Evolutionary conservation across 2,113 vertebrate species (phyloP).

Genomic region (Arenaria interpres): DNA sequence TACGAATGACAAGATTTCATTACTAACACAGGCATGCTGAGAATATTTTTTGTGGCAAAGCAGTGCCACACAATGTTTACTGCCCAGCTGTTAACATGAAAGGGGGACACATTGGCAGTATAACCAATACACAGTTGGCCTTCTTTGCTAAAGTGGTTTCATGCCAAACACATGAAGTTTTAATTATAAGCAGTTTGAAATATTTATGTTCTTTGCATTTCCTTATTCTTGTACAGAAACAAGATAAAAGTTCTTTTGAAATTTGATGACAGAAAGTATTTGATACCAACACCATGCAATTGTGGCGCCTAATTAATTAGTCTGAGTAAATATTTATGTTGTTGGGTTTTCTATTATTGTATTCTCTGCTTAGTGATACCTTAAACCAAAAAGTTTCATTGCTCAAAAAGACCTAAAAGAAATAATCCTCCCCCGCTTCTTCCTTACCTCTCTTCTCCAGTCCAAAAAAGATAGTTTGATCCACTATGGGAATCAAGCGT

Average conservation of each 20-base stretch:
- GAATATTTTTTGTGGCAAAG: background rate
- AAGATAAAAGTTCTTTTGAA: conserved; percentile 77
- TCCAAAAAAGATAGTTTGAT: background rate
- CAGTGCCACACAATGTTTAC: background rate
- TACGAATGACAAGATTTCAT: background rate
- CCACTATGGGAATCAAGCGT: background rate
- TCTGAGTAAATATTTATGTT: conserved; percentile 63
- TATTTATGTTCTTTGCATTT: conserved; percentile 68
- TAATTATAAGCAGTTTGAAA: conserved; percentile 76
- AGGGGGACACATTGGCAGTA: background rate
- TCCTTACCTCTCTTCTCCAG: background rate
- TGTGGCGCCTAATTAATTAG: conserved; percentile 67
- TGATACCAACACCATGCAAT: conserved; percentile 52
- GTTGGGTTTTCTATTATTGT: conserved; percentile 12
- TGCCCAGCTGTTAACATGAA: conserved; percentile 56
- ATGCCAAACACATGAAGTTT: conserved; percentile 74
- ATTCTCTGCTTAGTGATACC: background rate
- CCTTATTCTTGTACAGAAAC: conserved; percentile 58
- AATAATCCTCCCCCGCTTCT: background rate
- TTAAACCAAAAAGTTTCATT: background rate
- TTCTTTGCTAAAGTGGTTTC: conserved; percentile 21
- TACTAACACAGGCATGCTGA: background rate
- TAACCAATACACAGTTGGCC: conserved; percentile 48
- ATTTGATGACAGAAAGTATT: conserved; percentile 70
- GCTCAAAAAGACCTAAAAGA: background rate